Evolutionary conservation across 2,888 invertebrate genomes (phyloP), one percentile per base, ranked within the genome.

Genomic region (Brenthis daphne): DNA sequence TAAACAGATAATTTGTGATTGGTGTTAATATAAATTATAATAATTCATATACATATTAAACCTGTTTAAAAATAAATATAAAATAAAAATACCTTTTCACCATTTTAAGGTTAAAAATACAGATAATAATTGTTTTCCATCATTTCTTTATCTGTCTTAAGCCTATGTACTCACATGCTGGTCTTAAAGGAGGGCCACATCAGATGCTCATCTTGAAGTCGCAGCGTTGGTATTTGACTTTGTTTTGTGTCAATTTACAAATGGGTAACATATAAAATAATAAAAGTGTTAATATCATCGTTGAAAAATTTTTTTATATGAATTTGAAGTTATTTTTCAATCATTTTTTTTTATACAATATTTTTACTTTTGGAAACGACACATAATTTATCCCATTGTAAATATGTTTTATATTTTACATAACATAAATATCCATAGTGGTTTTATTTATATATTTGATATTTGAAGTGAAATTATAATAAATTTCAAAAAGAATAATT

Each of bases 251-350:
- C 92, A 92, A 92, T 92, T 92, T 91, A 92, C 87, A 92, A 92
- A 92, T 90, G 92, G 92, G 90, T 91, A 90, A 92, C 92, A 92
- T 92, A 92, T 89, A 92, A 92, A 92, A 92, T 91, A 90, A 90
- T 88, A 92, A 92, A 90, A 89, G 92, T 92, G 92, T 92, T 92
- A 92, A 92, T 92, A 92, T 92, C 92, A 92, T 90, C 81, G 87
- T 88, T 88, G 90, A 90, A 89, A 85, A 86, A 64, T 75, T 72
- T 71, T 69, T 67, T 71, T 67, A 73, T 70, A 68, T 68, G 57
- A 69, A 68, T 76, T 76, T 77, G 65, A 66, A 64, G 57, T 58
- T 68, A 48, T 66, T 68, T 72, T 74, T 70, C 47, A 64, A 72
- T 74, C 65, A 64, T 70, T 70, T 64, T 68, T 67, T 72, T 68